phyloP scores from a whole-genome alignment of 2,113 vertebrate genomes.

The Eupsittula cactorum region DNA sequence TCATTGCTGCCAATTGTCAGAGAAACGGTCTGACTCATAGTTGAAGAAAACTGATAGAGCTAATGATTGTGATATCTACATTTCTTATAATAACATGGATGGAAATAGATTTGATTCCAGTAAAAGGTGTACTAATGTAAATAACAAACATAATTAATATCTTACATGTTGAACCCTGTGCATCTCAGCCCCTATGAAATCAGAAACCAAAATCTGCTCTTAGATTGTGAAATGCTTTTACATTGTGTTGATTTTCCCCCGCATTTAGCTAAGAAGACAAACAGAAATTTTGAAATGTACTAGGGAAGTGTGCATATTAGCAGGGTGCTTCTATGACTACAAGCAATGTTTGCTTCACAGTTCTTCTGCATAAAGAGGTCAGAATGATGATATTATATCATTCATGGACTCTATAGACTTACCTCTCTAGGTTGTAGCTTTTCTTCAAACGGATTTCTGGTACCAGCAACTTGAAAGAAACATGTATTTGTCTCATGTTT shows the following conservation, averaged over 20 bases:
- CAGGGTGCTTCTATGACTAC: background rate
- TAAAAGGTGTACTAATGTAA: background rate
- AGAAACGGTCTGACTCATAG: background rate
- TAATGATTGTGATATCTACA: background rate
- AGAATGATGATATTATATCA: accelerated
- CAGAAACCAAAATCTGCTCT: background rate
- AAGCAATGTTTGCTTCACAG: background rate
- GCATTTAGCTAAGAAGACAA: background rate
- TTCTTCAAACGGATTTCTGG: background rate
- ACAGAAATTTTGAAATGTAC: background rate
- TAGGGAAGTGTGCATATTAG: background rate
- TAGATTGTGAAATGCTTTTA: background rate
- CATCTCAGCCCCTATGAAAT: background rate
- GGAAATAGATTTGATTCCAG: background rate
- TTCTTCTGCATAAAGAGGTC: background rate
- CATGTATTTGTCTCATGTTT: background rate
- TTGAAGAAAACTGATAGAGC: background rate
- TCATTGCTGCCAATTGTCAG: background rate
- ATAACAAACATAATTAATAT: background rate
- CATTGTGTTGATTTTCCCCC: background rate
- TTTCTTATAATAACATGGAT: background rate
- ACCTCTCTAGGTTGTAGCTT: background rate
- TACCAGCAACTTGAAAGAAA: background rate
- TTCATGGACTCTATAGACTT: background rate
- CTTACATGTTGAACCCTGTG: background rate